Conservation (phyloP, 2,113 vertebrate species). For the Epinephelus moara region DNA sequence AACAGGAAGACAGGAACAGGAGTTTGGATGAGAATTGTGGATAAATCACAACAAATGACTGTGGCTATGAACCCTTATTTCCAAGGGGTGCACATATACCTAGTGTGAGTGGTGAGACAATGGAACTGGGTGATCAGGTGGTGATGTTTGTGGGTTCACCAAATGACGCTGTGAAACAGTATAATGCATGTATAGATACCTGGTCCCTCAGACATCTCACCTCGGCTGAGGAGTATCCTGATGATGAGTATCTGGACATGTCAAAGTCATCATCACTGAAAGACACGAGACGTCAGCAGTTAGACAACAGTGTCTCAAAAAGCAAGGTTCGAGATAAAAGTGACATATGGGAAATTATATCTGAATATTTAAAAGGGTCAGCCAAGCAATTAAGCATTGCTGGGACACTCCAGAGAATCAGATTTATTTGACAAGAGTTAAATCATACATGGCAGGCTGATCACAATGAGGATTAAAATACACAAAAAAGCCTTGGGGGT, state of each 20-base stretch:
- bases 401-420: not conserved
- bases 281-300: constrained; percentile 51
- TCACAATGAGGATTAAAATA: too few species aligned
- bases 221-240: constrained; percentile 99
- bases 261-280: constrained; percentile 98
- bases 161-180: constrained; percentile 66
- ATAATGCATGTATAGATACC: constrained; percentile 82
- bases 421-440: not conserved
- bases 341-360: not conserved
- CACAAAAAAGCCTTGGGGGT: too few species aligned
- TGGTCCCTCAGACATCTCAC: constrained; percentile 92
- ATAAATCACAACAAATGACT: constrained; percentile 10
- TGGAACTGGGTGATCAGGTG: constrained; percentile 67
- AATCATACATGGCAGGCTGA: too few species aligned
- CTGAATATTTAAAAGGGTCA: not conserved
- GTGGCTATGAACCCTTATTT: constrained; percentile 7
- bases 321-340: not conserved
- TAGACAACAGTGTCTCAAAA: not conserved
- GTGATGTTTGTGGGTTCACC: constrained; percentile 62
- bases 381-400: not conserved
- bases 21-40: constrained; percentile 32
- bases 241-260: constrained; percentile 99
- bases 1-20: constrained; percentile 36
- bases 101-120: constrained; percentile 48
- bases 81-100: constrained; percentile 60